phyloP scores from a whole-genome alignment of 1,140 invertebrate genomes.

The Wiebesia pumilae region DNA sequence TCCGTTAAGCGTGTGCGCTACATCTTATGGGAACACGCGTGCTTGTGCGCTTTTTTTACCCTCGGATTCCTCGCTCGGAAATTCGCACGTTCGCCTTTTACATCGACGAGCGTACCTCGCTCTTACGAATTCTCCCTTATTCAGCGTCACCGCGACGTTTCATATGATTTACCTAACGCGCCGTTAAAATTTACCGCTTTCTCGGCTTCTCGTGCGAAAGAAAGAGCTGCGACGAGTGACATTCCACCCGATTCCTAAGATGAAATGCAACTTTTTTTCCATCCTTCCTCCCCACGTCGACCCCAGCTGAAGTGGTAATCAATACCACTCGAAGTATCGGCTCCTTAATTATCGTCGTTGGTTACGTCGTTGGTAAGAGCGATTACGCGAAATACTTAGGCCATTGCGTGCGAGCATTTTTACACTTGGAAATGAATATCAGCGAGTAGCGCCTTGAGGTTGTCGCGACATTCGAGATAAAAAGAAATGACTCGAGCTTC shows the following conservation, averaged over 20 bases:
- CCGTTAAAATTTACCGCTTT: not conserved
- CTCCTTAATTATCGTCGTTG: not conserved
- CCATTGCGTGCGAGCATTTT: too few relatives aligned
- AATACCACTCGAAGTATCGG: not conserved
- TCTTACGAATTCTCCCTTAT: not conserved
- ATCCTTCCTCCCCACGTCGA: too few relatives aligned
- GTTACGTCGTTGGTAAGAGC: too few relatives aligned
- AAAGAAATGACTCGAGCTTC: too few relatives aligned
- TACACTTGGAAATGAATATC: too few relatives aligned
- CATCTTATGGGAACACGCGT: not conserved
- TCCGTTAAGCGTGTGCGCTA: not conserved
- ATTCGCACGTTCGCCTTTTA: conserved; percentile 1
- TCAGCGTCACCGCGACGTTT: not conserved
- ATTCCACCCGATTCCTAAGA: not conserved
- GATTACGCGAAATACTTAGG: too few relatives aligned
- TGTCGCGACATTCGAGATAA: too few relatives aligned
- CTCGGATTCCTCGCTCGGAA: not conserved
- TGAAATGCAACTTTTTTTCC: not conserved
- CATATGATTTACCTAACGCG: not conserved
- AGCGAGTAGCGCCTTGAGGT: too few relatives aligned
- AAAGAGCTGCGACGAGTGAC: not conserved
- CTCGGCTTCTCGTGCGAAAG: not conserved
- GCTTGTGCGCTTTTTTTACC: not conserved
- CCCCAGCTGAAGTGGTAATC: not conserved
- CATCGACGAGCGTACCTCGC: too few relatives aligned